Evolutionary conservation across 1,140 invertebrate species (phyloP), one percentile per base, ranked within the genome.

Genomic region (Rhyacophila brunnea): DNA sequence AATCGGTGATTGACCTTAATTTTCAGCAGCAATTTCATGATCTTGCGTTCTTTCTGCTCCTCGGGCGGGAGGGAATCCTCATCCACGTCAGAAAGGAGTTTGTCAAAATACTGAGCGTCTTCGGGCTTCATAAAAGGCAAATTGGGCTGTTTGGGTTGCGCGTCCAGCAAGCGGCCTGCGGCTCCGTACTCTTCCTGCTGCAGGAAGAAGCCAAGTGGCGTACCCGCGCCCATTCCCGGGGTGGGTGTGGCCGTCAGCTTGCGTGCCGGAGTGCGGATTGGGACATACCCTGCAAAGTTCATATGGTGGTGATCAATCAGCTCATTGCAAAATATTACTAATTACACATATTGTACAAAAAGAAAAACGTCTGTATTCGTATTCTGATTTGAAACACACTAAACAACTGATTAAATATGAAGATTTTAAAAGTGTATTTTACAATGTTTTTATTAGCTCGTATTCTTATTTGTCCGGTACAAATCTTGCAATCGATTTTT

Each of bases 81-180:
- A 75, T 99, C 97, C 6, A 99, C 96, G 73, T 99, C 97, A 32
- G 97, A 86, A 42, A 99, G 78, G 20, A 99, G 79, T 80, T 99
- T 99, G 74, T 99, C 97, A 77, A 99, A 99, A 80, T 99, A 99
- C 75, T 99, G 98, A 18, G 98, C 95, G 81, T 99, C 98, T 79
- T 99, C 98, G 0, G 97, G 97, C 74, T 99, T 99, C 85, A 99
- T 91, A 71, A 99, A 96, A 13, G 98, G 97, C 49, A 99, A 80
- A 80, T 99, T 98, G 11, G 80, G 79, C 32, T 85, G 87, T 75
- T 98, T 97, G 0, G 97, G 97, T 74, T 99, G 97, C 71, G 95
- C 94, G 69, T 99, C 96, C 44, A 97, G 85, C 70, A 95, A 91
- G 70, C 94, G 91, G 28, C 91, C 87, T 35, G 85, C 86, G 50